These are phyloP conservation scores for Drosophila greeni DNA, from an alignment of 2,888 invertebrate species.

Conservation along the genomic window DNA sequence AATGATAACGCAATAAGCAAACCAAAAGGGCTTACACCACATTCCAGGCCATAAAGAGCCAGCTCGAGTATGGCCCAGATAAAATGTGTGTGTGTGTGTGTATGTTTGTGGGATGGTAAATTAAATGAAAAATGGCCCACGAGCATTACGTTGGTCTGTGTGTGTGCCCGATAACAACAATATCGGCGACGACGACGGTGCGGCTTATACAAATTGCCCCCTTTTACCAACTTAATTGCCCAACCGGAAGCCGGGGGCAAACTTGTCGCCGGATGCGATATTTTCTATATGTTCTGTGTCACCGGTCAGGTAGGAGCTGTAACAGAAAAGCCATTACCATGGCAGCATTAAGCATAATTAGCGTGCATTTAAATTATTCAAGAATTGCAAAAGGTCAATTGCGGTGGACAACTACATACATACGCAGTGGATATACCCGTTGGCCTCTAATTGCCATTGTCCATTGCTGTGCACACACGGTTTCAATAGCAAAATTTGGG, in stretches of 20 bases:
- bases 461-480: slow-evolving; percentile 13
- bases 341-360: slow-evolving; percentile 60
- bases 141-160: slow-evolving; percentile 15
- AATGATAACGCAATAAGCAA: slow-evolving; percentile 70
- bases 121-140: slow-evolving; percentile 64
- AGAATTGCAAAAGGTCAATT: slow-evolving; percentile 51
- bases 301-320: slow-evolving; percentile 30
- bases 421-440: background rate
- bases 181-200: slow-evolving; percentile 45
- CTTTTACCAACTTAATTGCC: slow-evolving; percentile 51
- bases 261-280: slow-evolving; percentile 60
- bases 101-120: slow-evolving; percentile 43
- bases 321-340: slow-evolving; percentile 27
- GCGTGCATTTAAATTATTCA: slow-evolving; percentile 59
- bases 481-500: slow-evolving; percentile 18
- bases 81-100: slow-evolving; percentile 43
- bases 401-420: slow-evolving; percentile 3
- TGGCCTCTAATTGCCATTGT: slow-evolving; percentile 17
- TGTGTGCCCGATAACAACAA: slow-evolving; percentile 63
- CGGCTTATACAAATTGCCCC: slow-evolving; percentile 60
- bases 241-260: slow-evolving; percentile 32
- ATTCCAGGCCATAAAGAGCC: slow-evolving; percentile 38
- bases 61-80: slow-evolving; percentile 37
- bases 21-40: slow-evolving; percentile 54
- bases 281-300: slow-evolving; percentile 24